Evolutionary conservation across 2,888 invertebrate species (phyloP).

Genomic region (Caenorhabditis sp.): DNA sequence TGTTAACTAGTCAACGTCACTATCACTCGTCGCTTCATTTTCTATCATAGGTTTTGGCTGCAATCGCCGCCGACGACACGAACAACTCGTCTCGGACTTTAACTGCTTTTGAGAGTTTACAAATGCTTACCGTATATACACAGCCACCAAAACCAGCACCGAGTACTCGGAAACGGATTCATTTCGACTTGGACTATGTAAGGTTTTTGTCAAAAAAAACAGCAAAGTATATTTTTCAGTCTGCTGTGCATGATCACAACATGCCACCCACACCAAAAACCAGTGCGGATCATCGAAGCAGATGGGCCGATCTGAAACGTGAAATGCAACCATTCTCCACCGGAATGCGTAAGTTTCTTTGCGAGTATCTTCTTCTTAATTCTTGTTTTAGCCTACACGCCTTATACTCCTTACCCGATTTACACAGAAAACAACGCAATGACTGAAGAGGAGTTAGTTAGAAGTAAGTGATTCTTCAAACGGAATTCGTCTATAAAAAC

Average conservation of each 20-base stretch:
- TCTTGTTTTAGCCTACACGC: constrained; percentile 21
- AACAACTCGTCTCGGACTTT: neutral
- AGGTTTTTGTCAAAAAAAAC: neutral
- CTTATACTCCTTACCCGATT: too few species aligned
- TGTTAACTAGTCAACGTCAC: constrained; percentile 5
- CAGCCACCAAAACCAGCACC: neutral
- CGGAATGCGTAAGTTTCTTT: neutral
- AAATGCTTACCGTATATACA: constrained; percentile 14
- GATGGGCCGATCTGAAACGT: neutral
- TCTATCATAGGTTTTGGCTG: constrained; percentile 16
- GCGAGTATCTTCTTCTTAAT: too few species aligned
- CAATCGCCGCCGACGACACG: neutral
- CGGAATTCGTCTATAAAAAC: too few species aligned
- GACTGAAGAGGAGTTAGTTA: constrained; percentile 39
- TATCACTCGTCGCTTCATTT: constrained; percentile 15
- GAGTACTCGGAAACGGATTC: neutral
- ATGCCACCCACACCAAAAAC: constrained; percentile 1
- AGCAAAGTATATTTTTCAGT: neutral
- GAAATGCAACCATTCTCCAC: too few species aligned
- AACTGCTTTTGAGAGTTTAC: constrained; percentile 27
- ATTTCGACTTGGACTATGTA: neutral
- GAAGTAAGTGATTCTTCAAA: constrained; percentile 11
- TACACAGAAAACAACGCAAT: too few species aligned
- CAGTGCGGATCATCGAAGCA: neutral
- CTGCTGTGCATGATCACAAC: neutral